phyloP scores from a whole-genome alignment of 2,797 vertebrate species.

The Huso huso region DNA sequence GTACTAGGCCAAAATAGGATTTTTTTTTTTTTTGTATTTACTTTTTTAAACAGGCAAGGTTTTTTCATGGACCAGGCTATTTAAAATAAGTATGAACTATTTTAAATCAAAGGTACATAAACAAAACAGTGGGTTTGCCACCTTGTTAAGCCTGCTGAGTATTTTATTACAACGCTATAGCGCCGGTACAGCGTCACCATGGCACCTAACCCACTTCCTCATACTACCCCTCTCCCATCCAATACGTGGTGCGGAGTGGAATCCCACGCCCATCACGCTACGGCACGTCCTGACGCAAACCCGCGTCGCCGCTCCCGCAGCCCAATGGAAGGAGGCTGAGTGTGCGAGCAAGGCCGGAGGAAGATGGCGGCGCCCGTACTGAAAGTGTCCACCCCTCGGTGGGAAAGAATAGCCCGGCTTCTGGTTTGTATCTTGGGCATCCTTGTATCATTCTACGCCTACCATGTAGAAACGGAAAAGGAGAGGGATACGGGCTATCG shows the following conservation, averaged over 20 bases:
- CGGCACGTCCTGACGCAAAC: background rate
- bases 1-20: no score
- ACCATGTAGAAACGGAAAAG: conserved; percentile 87
- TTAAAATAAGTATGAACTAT: no score
- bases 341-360: conserved; percentile 69
- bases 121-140: no score
- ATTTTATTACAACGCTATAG: no score
- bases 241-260: no score
- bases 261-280: background rate
- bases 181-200: no score
- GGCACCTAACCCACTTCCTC: no score
- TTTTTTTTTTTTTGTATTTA: no score
- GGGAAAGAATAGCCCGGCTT: conserved; percentile 86
- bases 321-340: conserved; percentile 46
- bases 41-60: no score
- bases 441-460: conserved; percentile 81
- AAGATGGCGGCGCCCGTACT: conserved; percentile 98
- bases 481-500: conserved; percentile 69
- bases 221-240: background rate
- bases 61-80: no score
- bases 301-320: conserved; percentile 39
- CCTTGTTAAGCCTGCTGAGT: no score
- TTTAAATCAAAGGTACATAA: no score
- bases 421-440: conserved; percentile 86
- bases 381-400: conserved; percentile 96